Conservation (phyloP, 2,888 invertebrate species). For the Ophion ellenae region DNA sequence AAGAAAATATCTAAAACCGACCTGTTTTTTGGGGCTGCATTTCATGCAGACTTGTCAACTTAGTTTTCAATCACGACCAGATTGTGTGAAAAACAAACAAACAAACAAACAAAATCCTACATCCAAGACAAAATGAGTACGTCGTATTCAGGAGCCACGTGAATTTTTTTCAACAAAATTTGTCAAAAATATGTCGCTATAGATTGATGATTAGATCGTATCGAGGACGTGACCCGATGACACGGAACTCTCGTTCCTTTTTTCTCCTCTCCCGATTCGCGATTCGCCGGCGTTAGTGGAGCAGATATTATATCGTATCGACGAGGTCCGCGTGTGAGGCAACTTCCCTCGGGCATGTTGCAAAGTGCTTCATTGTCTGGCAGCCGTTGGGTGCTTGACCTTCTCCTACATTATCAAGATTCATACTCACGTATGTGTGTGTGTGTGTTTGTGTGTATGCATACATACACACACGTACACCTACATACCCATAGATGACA, state of each 20-base stretch:
- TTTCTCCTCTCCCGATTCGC: constrained; percentile 23
- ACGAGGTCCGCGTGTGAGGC: constrained; percentile 34
- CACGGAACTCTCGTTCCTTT: constrained; percentile 43
- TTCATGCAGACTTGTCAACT: too few species aligned
- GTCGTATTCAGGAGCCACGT: background rate
- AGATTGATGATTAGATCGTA: constrained; percentile 27
- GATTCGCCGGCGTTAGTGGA: constrained; percentile 59
- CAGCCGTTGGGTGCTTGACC: constrained; percentile 81
- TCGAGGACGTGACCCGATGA: constrained; percentile 62
- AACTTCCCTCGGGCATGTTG: constrained; percentile 58
- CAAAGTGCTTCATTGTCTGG: constrained; percentile 82
- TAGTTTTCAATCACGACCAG: too few species aligned
- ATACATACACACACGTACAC: constrained; percentile 16
- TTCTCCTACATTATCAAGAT: constrained; percentile 77
- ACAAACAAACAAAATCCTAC: background rate
- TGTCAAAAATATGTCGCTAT: background rate
- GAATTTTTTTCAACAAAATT: constrained; percentile 3
- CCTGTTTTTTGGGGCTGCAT: too few species aligned
- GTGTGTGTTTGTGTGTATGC: background rate
- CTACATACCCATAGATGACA: background rate
- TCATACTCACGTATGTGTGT: constrained; percentile 23
- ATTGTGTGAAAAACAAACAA: too few species aligned
- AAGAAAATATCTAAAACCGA: too few species aligned
- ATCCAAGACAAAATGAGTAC: background rate
- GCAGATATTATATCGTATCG: constrained; percentile 43